Evolutionary conservation across 2,888 invertebrate species (phyloP).

Genomic region (Mesoligia furuncula): DNA sequence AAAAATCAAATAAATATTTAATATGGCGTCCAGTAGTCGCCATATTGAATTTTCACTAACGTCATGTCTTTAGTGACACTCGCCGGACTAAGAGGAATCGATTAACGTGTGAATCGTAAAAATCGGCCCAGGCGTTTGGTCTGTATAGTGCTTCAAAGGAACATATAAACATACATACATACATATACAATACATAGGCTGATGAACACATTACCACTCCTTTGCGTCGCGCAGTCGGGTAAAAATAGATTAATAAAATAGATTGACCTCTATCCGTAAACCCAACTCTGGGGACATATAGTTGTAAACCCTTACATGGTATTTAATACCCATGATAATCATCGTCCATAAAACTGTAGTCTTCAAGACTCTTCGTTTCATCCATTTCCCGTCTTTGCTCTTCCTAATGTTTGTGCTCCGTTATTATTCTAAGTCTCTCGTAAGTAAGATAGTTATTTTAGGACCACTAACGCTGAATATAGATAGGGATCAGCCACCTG

Average conservation of each 20-base stretch:
- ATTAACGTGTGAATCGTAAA: no score
- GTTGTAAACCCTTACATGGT: background rate
- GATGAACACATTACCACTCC: no score
- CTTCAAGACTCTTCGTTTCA: background rate
- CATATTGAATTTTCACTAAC: no score
- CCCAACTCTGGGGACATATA: slow-evolving; percentile 19
- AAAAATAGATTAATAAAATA: background rate
- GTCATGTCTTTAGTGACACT: no score
- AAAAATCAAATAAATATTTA: no score
- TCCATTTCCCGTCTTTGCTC: background rate
- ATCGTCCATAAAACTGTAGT: background rate
- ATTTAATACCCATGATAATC: background rate
- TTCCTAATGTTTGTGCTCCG: background rate
- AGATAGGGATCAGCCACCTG: slow-evolving; percentile 53
- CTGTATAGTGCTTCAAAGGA: no score
- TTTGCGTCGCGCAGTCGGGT: no score
- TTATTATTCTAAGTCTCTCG: slow-evolving; percentile 26
- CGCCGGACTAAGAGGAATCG: no score
- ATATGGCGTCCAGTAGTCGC: no score
- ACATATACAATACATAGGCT: no score
- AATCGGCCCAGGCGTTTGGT: no score
- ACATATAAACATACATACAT: no score
- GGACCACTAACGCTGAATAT: slow-evolving; percentile 29
- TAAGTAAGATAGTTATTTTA: slow-evolving; percentile 35
- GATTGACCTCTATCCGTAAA: background rate